Conservation (phyloP, 2,113 vertebrate genomes). For the Scytalopus superciliaris region DNA sequence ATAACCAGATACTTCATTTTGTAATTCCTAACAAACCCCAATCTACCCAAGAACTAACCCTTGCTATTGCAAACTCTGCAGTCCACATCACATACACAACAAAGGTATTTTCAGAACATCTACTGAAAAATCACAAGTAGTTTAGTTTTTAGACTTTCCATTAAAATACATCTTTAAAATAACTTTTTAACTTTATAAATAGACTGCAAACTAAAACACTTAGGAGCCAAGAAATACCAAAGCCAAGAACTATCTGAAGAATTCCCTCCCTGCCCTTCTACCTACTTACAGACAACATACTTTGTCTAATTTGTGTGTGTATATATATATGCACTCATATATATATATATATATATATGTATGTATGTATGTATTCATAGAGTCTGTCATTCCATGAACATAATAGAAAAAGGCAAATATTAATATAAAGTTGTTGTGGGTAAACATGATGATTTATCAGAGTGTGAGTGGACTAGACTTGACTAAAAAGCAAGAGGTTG, state of each 20-base stretch:
- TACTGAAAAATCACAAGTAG: background rate
- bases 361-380: background rate
- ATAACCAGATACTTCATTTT: background rate
- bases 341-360: background rate
- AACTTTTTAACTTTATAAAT: slow-evolving; percentile 37
- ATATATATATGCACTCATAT: background rate
- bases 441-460: background rate
- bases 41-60: background rate
- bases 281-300: slow-evolving; percentile 20
- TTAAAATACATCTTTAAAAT: slow-evolving; percentile 37
- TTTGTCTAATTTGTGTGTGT: background rate
- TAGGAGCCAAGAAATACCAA: slow-evolving; percentile 13
- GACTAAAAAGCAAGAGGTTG: background rate
- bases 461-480: background rate
- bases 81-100: background rate
- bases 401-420: background rate
- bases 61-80: background rate
- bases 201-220: slow-evolving; percentile 13
- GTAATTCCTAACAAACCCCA: background rate
- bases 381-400: background rate
- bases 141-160: background rate
- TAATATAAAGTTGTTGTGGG: background rate
- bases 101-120: background rate
- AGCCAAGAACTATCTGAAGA: slow-evolving; percentile 20
- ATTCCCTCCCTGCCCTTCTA: slow-evolving; percentile 4